Evolutionary conservation across 2,797 vertebrate genomes (phyloP), one percentile per base, ranked within the genome.

Genomic region (Alfaro cultratus): DNA sequence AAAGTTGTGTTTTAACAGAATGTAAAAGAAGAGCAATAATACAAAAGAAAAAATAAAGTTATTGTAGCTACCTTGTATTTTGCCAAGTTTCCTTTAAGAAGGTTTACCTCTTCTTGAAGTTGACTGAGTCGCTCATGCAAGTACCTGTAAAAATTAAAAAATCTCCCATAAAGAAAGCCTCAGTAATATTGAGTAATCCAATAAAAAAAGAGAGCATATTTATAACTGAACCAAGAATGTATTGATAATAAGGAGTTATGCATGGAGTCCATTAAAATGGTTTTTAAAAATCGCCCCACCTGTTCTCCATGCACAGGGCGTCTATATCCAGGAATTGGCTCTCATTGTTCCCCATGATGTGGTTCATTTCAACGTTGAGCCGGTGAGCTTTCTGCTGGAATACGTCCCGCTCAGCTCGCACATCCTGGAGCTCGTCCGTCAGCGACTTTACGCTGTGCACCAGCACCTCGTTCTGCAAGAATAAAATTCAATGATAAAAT

Each of bases 251-350:
- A 29, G 46, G 16, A 31, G 43, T 5, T 43, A 31, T 4, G 1
- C 1, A 6, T 31, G 8, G 43, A 46, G 72, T 13, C 1, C 0
- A 9, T 67, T 21, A 74, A 73, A 53, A 4, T 26, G 2, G 1
- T 16, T 45, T 68, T 5, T 41, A 41, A 43, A 75, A 6, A 1
- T 5, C 2, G 5, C 13, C 96, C 82, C 51, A 96, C 98, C 97
- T 97, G 94, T 99, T 99, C 92, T 99, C 99, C 97, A 99, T 98
- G 88, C 99, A 99, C 1, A 99, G 95, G 0, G 97, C 98, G 0
- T 99, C 99, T n/a, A 99, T 90, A 1, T 99, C 99, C 0, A 99
- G 95, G 73, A 99, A 96, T 1, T 96, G 97, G 36, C 96, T 96
- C 64, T 97, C 96, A 1, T 97, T 96, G 2, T 97, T 97, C 1